Evolutionary conservation across 2,113 vertebrate genomes (phyloP).

Genomic region (Myiozetetes cayanensis): DNA sequence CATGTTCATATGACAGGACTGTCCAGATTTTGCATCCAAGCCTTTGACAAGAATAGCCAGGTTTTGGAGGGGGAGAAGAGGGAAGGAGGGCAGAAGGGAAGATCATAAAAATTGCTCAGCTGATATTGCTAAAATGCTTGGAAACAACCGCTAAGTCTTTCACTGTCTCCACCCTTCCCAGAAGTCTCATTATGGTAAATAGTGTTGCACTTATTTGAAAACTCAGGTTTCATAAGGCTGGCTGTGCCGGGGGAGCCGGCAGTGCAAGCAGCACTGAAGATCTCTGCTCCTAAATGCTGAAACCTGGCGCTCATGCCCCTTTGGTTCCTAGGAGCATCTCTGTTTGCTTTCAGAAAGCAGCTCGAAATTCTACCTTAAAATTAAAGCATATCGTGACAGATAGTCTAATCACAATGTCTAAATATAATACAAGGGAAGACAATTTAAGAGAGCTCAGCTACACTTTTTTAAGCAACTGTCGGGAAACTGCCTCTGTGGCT

Average conservation of each 20-base stretch:
- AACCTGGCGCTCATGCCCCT: rapidly evolving
- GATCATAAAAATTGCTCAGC: not conserved
- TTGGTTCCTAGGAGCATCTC: rapidly evolving
- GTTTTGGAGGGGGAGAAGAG: not conserved
- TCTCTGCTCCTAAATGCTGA: not conserved
- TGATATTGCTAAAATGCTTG: not conserved
- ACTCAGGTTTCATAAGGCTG: not conserved
- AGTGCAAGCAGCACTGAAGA: not conserved
- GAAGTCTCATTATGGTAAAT: slow-evolving; percentile 45
- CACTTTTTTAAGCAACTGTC: slow-evolving; percentile 38
- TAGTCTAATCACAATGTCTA: slow-evolving; percentile 36
- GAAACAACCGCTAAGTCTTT: not conserved
- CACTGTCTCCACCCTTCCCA: not conserved
- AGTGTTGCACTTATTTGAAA: slow-evolving; percentile 22
- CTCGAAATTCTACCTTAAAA: slow-evolving; percentile 2
- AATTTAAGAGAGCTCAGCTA: slow-evolving; percentile 25
- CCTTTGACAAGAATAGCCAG: not conserved
- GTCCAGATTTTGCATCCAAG: slow-evolving; percentile 6
- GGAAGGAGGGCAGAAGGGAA: not conserved
- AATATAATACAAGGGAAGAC: slow-evolving; percentile 38
- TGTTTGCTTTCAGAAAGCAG: not conserved
- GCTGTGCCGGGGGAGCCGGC: not conserved
- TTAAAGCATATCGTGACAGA: slow-evolving; percentile 21
- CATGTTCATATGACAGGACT: not conserved
- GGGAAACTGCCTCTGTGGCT: slow-evolving; percentile 43